These are phyloP conservation scores for Chloropsis cyanopogon DNA, from an alignment of 2,113 vertebrate species.

Conservation along the genomic window DNA sequence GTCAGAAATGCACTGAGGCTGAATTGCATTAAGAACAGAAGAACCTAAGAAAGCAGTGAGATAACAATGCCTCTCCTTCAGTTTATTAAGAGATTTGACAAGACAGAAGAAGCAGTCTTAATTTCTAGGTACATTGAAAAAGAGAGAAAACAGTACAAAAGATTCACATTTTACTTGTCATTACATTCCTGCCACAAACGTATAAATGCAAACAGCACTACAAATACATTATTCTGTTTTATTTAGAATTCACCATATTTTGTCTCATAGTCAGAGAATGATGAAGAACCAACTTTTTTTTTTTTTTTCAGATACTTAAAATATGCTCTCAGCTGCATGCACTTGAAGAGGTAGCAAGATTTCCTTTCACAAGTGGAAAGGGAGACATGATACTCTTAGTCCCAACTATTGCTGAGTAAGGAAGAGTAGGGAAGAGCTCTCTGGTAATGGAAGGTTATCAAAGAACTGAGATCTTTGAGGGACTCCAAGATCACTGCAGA, in stretches of 20 bases:
- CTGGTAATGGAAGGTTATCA: background rate
- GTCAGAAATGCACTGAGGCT: background rate
- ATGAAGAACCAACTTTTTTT: background rate
- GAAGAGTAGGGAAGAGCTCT: background rate
- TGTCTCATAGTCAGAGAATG: background rate
- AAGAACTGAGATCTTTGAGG: background rate
- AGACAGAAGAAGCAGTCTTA: background rate
- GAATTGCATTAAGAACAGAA: background rate
- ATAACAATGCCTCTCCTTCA: background rate
- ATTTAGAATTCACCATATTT: background rate
- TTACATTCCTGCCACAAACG: background rate
- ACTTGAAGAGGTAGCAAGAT: background rate
- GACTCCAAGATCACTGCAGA: background rate
- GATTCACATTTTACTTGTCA: background rate
- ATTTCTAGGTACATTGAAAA: background rate
- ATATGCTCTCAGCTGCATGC: background rate
- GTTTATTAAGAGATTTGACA: background rate
- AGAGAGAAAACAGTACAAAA: background rate
- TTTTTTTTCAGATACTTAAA: background rate
- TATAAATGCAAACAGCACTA: background rate
- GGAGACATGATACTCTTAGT: background rate
- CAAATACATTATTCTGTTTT: background rate
- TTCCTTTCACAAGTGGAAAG: background rate
- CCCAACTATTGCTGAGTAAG: fast-evolving
- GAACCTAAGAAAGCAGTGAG: background rate